Evolutionary conservation across 2,797 vertebrate species (phyloP).

Genomic region (Protonibea diacanthus): DNA sequence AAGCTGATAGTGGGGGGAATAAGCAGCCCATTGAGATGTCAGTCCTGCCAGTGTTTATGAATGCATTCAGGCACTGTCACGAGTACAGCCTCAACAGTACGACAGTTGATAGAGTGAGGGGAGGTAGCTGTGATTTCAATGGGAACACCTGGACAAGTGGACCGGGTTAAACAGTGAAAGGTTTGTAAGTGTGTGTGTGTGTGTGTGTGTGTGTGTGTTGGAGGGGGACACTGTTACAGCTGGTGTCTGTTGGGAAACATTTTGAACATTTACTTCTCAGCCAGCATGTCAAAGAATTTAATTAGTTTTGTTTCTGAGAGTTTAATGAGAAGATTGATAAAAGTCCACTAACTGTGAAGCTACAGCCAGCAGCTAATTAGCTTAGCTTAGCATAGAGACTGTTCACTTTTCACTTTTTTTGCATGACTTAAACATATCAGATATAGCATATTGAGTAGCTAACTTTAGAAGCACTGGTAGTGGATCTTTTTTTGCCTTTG

Average conservation of each 20-base stretch:
- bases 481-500: not conserved
- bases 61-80: slow-evolving; percentile 71
- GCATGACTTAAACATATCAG: not conserved
- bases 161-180: slow-evolving; percentile 58
- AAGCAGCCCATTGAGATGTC: slow-evolving; percentile 84
- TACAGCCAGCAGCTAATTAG: not conserved
- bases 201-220: slow-evolving; percentile 16
- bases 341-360: too few species aligned
- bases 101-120: slow-evolving; percentile 55
- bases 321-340: not conserved
- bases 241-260: slow-evolving; percentile 31
- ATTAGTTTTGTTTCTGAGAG: not conserved
- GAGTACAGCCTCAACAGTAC: slow-evolving; percentile 43
- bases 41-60: slow-evolving; percentile 77
- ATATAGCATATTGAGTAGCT: not conserved
- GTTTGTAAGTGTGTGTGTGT: slow-evolving; percentile 44
- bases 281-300: not conserved
- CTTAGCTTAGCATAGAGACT: slow-evolving; percentile 7
- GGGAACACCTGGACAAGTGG: slow-evolving; percentile 76
- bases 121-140: slow-evolving; percentile 60
- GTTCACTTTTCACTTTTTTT: not conserved
- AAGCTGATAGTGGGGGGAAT: slow-evolving; percentile 86
- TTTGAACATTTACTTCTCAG: not conserved
- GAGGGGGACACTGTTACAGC: slow-evolving; percentile 35
- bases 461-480: not conserved